A percentile compares a stretch with the other conserved stretches of the same genome.
These are phyloP conservation scores for Augiades crinisus DNA, from an alignment of 2,888 invertebrate species.

Conservation along the genomic window DNA sequence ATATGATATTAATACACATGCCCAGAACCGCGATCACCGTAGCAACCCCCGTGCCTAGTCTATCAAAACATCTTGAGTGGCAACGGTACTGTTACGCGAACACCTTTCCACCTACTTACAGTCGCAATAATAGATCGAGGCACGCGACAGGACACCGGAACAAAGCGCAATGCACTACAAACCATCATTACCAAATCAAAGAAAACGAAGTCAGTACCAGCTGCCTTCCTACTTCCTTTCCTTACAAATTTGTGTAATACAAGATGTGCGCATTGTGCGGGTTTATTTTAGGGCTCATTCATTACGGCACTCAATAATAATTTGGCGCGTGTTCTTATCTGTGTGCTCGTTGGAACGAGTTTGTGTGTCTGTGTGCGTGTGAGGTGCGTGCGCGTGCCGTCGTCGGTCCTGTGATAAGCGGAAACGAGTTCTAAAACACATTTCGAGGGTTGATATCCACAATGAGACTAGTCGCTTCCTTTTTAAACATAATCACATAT, in stretches of 20 bases:
- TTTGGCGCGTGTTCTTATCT: slow-evolving; percentile 79
- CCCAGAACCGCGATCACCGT: background rate
- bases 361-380: slow-evolving; percentile 43
- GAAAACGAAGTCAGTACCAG: slow-evolving; percentile 69
- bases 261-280: slow-evolving; percentile 66
- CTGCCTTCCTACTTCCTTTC: slow-evolving; percentile 78
- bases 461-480: background rate
- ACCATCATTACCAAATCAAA: slow-evolving; percentile 72
- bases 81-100: slow-evolving; percentile 63
- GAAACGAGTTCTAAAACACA: slow-evolving; percentile 35
- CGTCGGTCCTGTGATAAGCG: slow-evolving; percentile 39
- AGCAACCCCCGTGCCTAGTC: slow-evolving; percentile 19
- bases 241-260: slow-evolving; percentile 74
- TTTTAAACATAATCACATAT: background rate
- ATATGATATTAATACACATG: no score
- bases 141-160: slow-evolving; percentile 75
- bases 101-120: slow-evolving; percentile 77
- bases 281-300: slow-evolving; percentile 75
- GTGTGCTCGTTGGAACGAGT: slow-evolving; percentile 42
- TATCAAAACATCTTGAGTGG: slow-evolving; percentile 71
- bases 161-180: slow-evolving; percentile 70
- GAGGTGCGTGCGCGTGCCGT: slow-evolving; percentile 40
- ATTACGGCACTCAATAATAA: slow-evolving; percentile 60
- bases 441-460: slow-evolving; percentile 20
- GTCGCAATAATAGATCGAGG: slow-evolving; percentile 53